Conservation (phyloP, 2,888 invertebrate genomes). For the Tinea pellionella region DNA sequence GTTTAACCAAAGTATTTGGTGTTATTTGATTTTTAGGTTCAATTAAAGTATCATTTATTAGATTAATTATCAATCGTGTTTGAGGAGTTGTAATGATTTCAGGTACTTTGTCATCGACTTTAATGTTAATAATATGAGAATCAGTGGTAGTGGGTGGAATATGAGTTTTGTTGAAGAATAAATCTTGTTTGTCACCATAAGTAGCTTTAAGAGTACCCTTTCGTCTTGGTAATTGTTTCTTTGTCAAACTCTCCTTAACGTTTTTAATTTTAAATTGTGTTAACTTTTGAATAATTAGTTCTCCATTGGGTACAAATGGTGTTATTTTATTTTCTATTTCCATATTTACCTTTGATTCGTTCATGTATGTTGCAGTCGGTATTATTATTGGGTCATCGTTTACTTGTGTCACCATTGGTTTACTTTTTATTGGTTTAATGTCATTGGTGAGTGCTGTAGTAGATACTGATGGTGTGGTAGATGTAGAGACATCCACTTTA, state of each 20-base stretch:
- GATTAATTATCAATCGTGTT: background rate
- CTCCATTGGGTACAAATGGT: conserved; percentile 36
- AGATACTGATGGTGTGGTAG: background rate
- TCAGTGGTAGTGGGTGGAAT: background rate
- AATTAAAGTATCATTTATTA: background rate
- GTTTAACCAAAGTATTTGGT: background rate
- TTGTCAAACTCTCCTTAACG: conserved; percentile 45
- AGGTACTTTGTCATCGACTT: background rate
- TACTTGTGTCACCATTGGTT: conserved; percentile 12
- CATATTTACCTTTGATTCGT: conserved; percentile 23
- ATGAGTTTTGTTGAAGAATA: conserved; percentile 33
- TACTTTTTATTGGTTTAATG: conserved; percentile 5
- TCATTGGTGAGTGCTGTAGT: conserved; percentile 17
- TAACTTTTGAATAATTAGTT: conserved; percentile 45
- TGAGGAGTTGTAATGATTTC: background rate
- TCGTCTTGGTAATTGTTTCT: conserved; percentile 48
- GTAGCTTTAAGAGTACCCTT: conserved; percentile 63
- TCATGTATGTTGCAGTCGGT: conserved; percentile 35
- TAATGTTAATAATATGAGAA: background rate
- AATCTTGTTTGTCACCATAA: conserved; percentile 60
- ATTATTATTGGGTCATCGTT: conserved; percentile 41
- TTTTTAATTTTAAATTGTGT: conserved; percentile 26
- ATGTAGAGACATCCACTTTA: conserved; percentile 16
- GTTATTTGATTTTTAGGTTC: too few species aligned
- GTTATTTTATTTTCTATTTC: conserved; percentile 43